Base-by-base conservation (phyloP, 1,140 invertebrate species). In the Tribolium madens region DNA sequence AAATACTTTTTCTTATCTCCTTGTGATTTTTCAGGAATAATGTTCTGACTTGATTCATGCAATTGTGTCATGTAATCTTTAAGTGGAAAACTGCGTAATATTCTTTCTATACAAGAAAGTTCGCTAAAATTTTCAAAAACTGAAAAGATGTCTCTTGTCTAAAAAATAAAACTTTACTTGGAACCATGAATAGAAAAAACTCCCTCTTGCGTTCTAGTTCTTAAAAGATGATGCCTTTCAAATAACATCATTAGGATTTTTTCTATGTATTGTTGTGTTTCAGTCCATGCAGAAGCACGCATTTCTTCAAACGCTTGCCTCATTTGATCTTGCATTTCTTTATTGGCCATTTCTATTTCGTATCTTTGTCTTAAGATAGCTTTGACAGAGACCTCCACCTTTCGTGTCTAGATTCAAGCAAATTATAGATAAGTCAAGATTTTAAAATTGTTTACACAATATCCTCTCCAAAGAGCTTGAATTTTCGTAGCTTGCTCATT, bases 171-270 rank as follows among this genome's bases (percentile, higher is more conserved):
- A 60, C 42, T 42, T 10, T 60, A 76, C 72, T 60, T 26, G 52
- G 73, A 53, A 9, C n/a, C 26, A 15, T 75, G 47, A 12, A 46
- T 42, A 3, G 73, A 75, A 47, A 80, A 76, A 14, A 81, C 71
- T 50, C 81, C 81, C 48, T 75, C 64, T 15, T 64, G 47, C 2
- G 47, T 48, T 13, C 74, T 47, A 1, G 81, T 81, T 46, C 79
- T 78, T 0, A 81, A 36, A 13, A 81, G 73, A 75, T 81, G 81
- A 36, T 81, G 81, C 21, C 79, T 15, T n/a, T 81, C 77, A 21
- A 80, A 81, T 7, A 81, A 72, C 17, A 77, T 73, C 10, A 60
- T 68, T 21, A 79, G 53, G 21, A 80, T 70, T 48, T 72, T 75
- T 21, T 77, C 48, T 26, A 64, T 21, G 71, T 52, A 50, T 13